A percentile compares a stretch with the other conserved stretches of the same genome.
Conservation (phyloP, 2,797 vertebrate species). For the Nyctibius grandis region DNA sequence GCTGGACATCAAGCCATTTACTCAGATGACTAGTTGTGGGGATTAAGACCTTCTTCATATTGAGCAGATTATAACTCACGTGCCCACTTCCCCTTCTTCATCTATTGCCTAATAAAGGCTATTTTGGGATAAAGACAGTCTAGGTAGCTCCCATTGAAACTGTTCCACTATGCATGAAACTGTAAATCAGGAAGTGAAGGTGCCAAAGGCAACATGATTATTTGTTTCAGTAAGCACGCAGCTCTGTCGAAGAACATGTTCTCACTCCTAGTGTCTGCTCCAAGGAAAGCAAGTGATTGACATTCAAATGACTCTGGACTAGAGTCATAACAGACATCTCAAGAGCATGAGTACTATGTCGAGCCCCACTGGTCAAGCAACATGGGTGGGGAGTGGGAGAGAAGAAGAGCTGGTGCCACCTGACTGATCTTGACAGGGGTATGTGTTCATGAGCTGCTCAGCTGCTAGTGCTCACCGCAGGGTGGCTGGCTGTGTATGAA, state of each 20-base stretch:
- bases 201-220: background rate
- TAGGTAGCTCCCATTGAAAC: background rate
- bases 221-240: background rate
- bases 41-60: background rate
- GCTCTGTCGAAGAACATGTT: background rate
- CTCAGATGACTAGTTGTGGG: background rate
- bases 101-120: background rate
- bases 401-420: background rate
- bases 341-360: background rate
- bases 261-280: background rate
- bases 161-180: background rate
- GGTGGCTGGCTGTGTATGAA: background rate
- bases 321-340: background rate
- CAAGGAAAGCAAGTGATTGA: background rate
- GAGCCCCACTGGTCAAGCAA: background rate
- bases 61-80: background rate
- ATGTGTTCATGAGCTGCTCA: background rate
- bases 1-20: background rate
- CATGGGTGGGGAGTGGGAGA: background rate
- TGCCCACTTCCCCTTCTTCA: background rate
- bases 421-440: fast-evolving
- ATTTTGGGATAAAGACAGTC: background rate
- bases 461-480: background rate
- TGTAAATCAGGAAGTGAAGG: background rate
- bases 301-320: background rate